phyloP scores from a whole-genome alignment of 35 echinoderm and acorn worm genomes.

The Heliocidaris tuberculata region DNA sequence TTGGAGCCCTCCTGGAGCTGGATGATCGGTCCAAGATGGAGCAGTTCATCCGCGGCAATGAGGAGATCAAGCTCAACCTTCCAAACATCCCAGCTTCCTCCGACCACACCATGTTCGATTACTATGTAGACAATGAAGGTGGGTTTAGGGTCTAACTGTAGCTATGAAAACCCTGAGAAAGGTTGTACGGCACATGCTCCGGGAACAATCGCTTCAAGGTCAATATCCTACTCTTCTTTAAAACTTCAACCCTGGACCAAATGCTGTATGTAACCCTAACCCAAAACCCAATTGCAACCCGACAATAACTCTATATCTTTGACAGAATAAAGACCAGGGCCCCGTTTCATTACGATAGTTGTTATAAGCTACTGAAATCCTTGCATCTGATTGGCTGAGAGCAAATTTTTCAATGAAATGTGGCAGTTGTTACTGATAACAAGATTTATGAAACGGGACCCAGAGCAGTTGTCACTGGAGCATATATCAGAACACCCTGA shows the following conservation, averaged over 20 bases:
- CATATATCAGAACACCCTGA: too few relatives aligned
- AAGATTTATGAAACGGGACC: too few relatives aligned
- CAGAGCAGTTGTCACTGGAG: not conserved
- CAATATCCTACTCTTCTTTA: not conserved
- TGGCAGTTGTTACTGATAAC: too few relatives aligned
- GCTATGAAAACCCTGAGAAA: not conserved
- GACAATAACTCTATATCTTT: too few relatives aligned
- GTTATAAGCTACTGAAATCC: too few relatives aligned
- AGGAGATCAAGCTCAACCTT: slow-evolving; percentile 78
- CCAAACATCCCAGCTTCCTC: slow-evolving; percentile 65
- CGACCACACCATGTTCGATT: slow-evolving; percentile 98
- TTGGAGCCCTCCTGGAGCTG: slow-evolving; percentile 90
- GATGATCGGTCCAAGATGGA: slow-evolving; percentile 90
- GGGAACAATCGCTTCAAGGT: not conserved
- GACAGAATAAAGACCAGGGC: too few relatives aligned
- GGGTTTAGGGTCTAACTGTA: not conserved
- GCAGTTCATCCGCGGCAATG: slow-evolving; percentile 78
- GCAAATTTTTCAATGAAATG: too few relatives aligned
- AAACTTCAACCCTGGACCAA: too few relatives aligned
- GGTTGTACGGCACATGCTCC: not conserved
- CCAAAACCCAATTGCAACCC: too few relatives aligned
- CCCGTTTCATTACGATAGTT: too few relatives aligned
- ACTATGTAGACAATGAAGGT: slow-evolving; percentile 92
- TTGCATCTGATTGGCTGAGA: too few relatives aligned
- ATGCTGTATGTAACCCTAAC: too few relatives aligned